Evolutionary conservation across 2,888 invertebrate genomes (phyloP).

Genomic region (Cacoxenus indagator): DNA sequence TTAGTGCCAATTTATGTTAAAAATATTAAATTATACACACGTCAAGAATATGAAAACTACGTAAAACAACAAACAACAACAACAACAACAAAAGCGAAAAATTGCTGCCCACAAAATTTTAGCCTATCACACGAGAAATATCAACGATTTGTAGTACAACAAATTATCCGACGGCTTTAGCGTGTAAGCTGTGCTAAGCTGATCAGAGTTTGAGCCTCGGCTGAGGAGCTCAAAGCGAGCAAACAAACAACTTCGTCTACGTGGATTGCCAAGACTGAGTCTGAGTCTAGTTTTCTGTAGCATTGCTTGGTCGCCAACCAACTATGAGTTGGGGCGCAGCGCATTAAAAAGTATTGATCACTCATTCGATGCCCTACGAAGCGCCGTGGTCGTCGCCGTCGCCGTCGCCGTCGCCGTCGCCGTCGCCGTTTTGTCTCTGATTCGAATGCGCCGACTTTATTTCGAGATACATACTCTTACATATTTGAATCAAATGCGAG

Average conservation of each 20-base stretch:
- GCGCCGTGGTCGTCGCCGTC: background rate
- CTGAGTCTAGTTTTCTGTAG: background rate
- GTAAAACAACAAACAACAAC: background rate
- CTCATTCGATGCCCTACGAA: background rate
- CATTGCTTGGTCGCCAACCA: background rate
- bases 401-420: background rate
- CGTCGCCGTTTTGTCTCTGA: slow-evolving; percentile 14
- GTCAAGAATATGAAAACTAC: background rate
- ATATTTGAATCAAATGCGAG: slow-evolving; percentile 7
- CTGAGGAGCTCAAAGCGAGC: background rate
- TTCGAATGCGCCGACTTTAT: background rate
- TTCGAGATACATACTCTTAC: background rate
- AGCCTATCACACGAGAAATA: slow-evolving; percentile 45
- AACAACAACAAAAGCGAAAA: background rate
- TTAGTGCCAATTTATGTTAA: background rate
- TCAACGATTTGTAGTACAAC: slow-evolving; percentile 57
- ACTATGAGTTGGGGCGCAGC: background rate
- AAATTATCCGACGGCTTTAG: slow-evolving; percentile 46
- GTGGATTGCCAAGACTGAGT: background rate
- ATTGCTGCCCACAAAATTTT: background rate
- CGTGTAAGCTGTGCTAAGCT: background rate
- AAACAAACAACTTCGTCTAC: background rate
- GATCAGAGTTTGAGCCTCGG: no score
- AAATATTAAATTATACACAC: slow-evolving; percentile 15
- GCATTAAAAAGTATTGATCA: background rate